A percentile compares a stretch with the other conserved stretches of the same genome.
Evolutionary conservation across 1,140 invertebrate species (phyloP).

Genomic region (Heliconius congener): DNA sequence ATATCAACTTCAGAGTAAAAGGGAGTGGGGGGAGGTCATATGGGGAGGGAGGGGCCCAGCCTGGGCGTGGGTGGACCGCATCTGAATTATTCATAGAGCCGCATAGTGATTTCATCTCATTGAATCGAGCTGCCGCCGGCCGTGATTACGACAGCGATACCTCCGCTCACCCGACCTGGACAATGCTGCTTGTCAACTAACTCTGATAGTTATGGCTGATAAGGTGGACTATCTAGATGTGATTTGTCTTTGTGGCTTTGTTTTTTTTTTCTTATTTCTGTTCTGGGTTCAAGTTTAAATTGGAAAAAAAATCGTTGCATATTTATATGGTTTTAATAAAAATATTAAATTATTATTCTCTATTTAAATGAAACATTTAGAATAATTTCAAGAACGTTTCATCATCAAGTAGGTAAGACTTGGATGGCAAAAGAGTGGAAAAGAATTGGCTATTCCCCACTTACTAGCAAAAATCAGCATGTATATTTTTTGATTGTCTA

Average conservation of each 20-base stretch:
- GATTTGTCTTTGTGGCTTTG: not conserved
- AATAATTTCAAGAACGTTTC: too few relatives aligned
- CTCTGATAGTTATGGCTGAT: slow-evolving; percentile 28
- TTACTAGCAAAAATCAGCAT: too few relatives aligned
- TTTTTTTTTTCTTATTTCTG: too few relatives aligned
- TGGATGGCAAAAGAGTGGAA: too few relatives aligned
- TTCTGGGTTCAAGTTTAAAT: too few relatives aligned
- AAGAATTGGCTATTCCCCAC: too few relatives aligned
- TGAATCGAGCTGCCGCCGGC: slow-evolving; percentile 70
- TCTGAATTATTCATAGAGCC: slow-evolving; percentile 77
- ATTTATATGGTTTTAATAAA: too few relatives aligned
- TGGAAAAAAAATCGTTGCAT: too few relatives aligned
- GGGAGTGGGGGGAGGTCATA: slow-evolving; percentile 35
- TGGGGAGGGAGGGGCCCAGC: slow-evolving; percentile 17
- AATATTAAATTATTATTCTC: too few relatives aligned
- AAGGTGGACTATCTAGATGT: slow-evolving; percentile 14
- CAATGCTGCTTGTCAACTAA: slow-evolving; percentile 64
- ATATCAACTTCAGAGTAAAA: slow-evolving; percentile 46
- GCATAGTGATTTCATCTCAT: slow-evolving; percentile 80
- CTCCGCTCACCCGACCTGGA: slow-evolving; percentile 53
- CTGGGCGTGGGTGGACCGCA: slow-evolving; percentile 59
- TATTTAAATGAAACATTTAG: too few relatives aligned
- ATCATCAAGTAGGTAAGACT: too few relatives aligned
- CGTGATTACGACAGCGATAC: slow-evolving; percentile 77
- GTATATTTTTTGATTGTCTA: too few relatives aligned